These are phyloP conservation scores for Phaenicophaeus curvirostris DNA, from an alignment of 2,797 vertebrate species.

Conservation along the genomic window DNA sequence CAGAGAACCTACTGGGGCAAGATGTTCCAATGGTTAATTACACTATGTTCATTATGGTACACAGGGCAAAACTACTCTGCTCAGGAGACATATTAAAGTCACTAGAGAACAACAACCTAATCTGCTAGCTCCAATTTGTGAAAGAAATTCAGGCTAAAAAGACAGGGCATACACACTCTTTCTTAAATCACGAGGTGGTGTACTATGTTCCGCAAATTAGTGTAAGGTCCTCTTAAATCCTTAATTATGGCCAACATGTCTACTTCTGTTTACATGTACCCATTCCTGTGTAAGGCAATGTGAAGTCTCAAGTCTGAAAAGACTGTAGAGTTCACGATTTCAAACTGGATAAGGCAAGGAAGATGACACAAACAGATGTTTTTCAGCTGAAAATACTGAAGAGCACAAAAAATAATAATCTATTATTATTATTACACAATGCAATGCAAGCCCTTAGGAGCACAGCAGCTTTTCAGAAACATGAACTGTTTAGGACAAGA, in stretches of 20 bases:
- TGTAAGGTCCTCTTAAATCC: not conserved
- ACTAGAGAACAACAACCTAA: constrained; percentile 57
- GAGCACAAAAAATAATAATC: not conserved
- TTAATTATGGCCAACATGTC: not conserved
- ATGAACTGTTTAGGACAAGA: not conserved
- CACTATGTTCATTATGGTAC: constrained; percentile 31
- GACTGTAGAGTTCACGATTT: not conserved
- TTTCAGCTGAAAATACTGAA: not conserved
- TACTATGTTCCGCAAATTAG: not conserved
- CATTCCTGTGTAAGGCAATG: not conserved
- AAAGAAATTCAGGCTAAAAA: constrained; percentile 30
- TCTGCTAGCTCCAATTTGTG: constrained; percentile 16
- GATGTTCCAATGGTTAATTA: constrained; percentile 61
- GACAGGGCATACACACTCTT: not conserved
- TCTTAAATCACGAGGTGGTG: not conserved
- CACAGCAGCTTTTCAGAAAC: constrained; percentile 10
- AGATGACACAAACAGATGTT: not conserved
- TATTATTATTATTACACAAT: not conserved
- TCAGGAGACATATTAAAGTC: constrained; percentile 51
- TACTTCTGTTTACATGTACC: not conserved
- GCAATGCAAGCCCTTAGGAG: not conserved
- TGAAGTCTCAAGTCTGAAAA: not conserved
- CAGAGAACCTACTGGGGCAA: constrained; percentile 58
- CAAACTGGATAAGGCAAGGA: not conserved
- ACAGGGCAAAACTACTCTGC: constrained; percentile 52